Evolutionary conservation across 2,797 vertebrate genomes (phyloP), one percentile per base, ranked within the genome.

Genomic region (Hippopotamyrus pictus): DNA sequence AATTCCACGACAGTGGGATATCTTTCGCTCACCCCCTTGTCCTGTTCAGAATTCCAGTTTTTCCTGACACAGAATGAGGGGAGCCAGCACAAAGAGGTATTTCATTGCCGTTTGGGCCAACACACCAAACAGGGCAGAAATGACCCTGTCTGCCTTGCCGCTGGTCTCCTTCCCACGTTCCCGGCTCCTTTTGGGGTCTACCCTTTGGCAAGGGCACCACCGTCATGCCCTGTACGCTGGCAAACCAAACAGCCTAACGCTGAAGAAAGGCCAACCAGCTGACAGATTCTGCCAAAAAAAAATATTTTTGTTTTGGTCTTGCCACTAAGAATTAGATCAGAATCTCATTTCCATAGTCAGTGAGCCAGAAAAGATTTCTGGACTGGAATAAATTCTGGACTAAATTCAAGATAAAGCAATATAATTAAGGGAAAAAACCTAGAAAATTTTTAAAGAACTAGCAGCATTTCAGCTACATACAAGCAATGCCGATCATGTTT

Each of bases 111-210:
- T 76, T 76, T 92, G 92, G 92, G 92, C 91, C 93, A 96, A 95
- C 96, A 95, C 95, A 96, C 96, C 97, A 97, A 96, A 97, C 95
- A 96, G 95, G 96, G 96, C 95, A 97, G 96, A 95, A 96, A 95
- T 91, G 7, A 22, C 41, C 76, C 4, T 4, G 88, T 41, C 69
- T 2, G 69, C 12, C 33, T 41, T 37, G 69, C 33, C 5, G 94
- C 93, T 94, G 92, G 91, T 17, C 50, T 62, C 79, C 88, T 92
- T 91, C 57, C 91, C 89, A 19, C 89, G 89, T 88, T 89, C 79
- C 41, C 1, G 62, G 37, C 89, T 91, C 69, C 91, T 92, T 93
- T 92, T 91, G 92, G 91, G 93, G 92, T 92, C 92, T 94, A 91
- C 91, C 94, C 93, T 94, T 95, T 94, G 95, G 94, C 93, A 96